Percentiles rank a stretch among this genome's conserved stretches.
Evolutionary conservation across 2,113 vertebrate genomes (phyloP).

Genomic region (Eurystomus gularis): DNA sequence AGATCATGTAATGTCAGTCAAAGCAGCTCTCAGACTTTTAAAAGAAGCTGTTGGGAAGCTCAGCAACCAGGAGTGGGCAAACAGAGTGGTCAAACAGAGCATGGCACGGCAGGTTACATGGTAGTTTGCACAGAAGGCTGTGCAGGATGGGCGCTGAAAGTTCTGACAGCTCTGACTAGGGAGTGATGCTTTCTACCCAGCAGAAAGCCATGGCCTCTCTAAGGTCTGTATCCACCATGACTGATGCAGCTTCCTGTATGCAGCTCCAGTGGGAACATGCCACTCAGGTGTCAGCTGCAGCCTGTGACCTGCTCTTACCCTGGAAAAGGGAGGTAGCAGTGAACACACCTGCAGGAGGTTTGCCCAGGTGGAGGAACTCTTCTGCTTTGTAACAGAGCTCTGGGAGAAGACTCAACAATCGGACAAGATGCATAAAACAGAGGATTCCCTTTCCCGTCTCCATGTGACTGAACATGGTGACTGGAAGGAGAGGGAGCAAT

Average conservation of each 20-base stretch:
- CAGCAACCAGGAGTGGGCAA: no score
- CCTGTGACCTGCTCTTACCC: no score
- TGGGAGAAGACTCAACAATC: neutral
- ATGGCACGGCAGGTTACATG: no score
- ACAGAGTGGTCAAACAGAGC: no score
- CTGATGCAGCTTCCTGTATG: neutral
- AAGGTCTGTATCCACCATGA: no score
- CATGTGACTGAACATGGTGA: neutral
- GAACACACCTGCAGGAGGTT: neutral
- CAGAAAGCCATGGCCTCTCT: neutral
- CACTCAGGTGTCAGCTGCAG: neutral
- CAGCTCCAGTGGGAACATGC: neutral
- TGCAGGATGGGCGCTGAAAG: neutral
- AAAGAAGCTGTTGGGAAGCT: no score
- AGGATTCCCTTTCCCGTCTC: neutral
- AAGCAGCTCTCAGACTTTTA: neutral
- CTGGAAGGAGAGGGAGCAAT: neutral
- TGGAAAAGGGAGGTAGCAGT: neutral
- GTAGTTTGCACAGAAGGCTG: neutral
- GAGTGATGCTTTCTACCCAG: neutral
- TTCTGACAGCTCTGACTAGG: neutral
- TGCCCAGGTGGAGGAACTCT: neutral
- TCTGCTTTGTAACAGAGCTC: neutral
- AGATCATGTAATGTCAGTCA: neutral
- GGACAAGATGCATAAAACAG: neutral